phyloP scores from a whole-genome alignment of 2,888 invertebrate genomes.

The Beris morrisii region DNA sequence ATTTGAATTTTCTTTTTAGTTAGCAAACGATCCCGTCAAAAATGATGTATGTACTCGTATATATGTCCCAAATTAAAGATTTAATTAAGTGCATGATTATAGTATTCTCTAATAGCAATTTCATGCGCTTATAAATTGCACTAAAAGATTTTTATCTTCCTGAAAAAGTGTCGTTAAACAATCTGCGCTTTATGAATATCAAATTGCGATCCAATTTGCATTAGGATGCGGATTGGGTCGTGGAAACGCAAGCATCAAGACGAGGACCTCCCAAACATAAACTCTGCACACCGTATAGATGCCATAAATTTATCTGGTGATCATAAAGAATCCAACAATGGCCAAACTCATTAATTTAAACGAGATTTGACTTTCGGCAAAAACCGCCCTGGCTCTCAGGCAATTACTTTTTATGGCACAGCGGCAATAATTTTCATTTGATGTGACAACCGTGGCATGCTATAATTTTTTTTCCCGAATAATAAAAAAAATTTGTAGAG shows the following conservation, averaged over 20 bases:
- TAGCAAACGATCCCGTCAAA: too few relatives aligned
- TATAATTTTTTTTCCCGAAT: conserved; percentile 33
- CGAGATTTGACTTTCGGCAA: conserved; percentile 38
- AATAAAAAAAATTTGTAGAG: too few relatives aligned
- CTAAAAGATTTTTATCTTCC: too few relatives aligned
- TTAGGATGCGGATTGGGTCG: neutral
- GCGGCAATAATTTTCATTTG: conserved; percentile 40
- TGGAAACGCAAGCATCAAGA: neutral
- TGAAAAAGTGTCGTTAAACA: too few relatives aligned
- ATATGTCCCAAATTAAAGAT: too few relatives aligned
- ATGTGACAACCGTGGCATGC: conserved; percentile 39
- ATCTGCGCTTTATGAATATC: conserved; percentile 34
- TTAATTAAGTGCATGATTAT: too few relatives aligned
- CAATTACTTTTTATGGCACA: conserved; percentile 40
- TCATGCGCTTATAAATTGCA: too few relatives aligned
- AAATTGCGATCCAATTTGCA: conserved; percentile 39
- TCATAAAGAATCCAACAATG: conserved; percentile 41
- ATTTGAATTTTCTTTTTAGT: too few relatives aligned
- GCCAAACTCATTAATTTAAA: conserved; percentile 41
- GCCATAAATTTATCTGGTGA: conserved; percentile 35
- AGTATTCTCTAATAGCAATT: too few relatives aligned
- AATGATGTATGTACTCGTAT: too few relatives aligned
- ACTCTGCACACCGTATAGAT: conserved; percentile 2
- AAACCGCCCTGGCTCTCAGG: conserved; percentile 34
- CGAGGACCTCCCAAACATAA: neutral